Evolutionary conservation across 2,888 invertebrate species (phyloP), one percentile per base, ranked within the genome.

Genomic region (Pachliopta kotzebuea): DNA sequence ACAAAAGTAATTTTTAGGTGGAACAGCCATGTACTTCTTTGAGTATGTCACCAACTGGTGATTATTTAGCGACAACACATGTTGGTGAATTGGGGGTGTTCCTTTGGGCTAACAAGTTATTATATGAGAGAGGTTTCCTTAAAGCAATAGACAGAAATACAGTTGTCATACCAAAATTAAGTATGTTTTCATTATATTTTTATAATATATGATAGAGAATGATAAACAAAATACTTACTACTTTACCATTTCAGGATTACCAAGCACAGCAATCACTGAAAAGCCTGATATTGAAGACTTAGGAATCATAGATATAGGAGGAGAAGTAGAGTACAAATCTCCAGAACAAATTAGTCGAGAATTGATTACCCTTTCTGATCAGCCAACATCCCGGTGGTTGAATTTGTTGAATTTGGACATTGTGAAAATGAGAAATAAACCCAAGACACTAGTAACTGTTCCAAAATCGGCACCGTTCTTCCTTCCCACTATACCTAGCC

Each of bases 381-480:
- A 98, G 65, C 94, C 98, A 0, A 94, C 95, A 37, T 97, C 98
- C 0, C 94, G 98, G 72, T 99, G 99, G 99, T 95, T 97, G 69
- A 98, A 98, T 83, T 90, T 99, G 18, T 92, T 98, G 0, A 95
- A 96, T 78, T 90, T 98, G 63, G 98, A 98, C 71, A 84, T 96
- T 0, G 96, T 99, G 2, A 97, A 96, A 82, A 95, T 94, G 73
- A 92, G 96, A 69, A 99, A 99, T 83, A 98, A 97, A 79, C 98
- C 99, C 0, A 97, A 95, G 83, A 95, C 95, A 59, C 94, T 96
- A 0, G 93, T 96, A 0, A 97, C 97, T 76, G 93, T 94, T 2
- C 96, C 97, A 0, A 97, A 97, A 85, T 94, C 95, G 0, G 99
- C 98, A 0, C 99, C 99, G 0, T 99, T 99, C 91, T 99, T 99